phyloP scores from a whole-genome alignment of 2,797 vertebrate species.

The Cyprinodon diabolis region DNA sequence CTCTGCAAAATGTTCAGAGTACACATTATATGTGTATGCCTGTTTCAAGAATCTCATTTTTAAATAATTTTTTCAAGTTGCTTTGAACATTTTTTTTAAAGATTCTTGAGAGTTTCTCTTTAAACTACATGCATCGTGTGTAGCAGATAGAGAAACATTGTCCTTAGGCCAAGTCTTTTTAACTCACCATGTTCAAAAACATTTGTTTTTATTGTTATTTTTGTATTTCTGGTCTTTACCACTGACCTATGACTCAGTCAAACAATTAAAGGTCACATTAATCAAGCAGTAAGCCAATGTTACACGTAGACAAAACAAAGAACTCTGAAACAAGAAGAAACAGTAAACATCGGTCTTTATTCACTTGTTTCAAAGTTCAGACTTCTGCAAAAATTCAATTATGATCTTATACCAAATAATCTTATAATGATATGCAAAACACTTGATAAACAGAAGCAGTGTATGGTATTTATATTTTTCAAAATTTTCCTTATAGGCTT shows the following conservation, averaged over 20 bases:
- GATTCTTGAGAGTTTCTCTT: not conserved
- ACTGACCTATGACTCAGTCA: not conserved
- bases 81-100: not conserved
- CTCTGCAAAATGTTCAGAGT: not conserved
- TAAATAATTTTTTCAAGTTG: not conserved
- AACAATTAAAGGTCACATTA: not conserved
- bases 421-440: not conserved
- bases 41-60: not conserved
- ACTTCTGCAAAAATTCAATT: not conserved
- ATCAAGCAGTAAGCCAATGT: not conserved
- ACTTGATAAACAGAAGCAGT: not conserved
- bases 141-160: no score
- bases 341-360: not conserved
- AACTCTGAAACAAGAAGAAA: not conserved
- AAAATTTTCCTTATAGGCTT: no score
- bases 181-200: not conserved
- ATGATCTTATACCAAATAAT: not conserved
- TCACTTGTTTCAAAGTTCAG: not conserved
- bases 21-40: not conserved
- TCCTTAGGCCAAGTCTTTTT: not conserved
- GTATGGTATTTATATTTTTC: not conserved
- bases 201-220: not conserved
- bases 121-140: not conserved
- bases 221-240: not conserved
- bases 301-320: not conserved